Evolutionary conservation across 2,797 vertebrate species (phyloP).

Genomic region (Hoplostethus atlanticus): DNA sequence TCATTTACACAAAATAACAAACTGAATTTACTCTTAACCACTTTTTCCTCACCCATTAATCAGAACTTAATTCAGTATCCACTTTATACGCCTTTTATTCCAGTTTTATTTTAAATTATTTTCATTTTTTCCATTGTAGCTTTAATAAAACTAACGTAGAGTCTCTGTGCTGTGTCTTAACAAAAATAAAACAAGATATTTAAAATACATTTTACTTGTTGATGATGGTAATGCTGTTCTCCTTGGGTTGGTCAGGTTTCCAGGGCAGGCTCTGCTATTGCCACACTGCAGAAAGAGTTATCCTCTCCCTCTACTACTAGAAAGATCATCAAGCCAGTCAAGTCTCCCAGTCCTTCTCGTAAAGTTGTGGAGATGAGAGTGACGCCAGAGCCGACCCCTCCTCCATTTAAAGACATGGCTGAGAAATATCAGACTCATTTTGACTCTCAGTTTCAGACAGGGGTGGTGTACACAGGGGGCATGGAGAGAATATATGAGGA

Average conservation of each 20-base stretch:
- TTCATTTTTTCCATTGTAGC: slow-evolving; percentile 24
- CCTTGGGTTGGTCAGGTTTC: slow-evolving; percentile 90
- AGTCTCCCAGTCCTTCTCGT: slow-evolving; percentile 87
- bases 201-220: not conserved
- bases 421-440: slow-evolving; percentile 82
- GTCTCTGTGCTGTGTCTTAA: slow-evolving; percentile 10
- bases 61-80: slow-evolving; percentile 20
- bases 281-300: slow-evolving; percentile 92
- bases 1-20: slow-evolving; percentile 40
- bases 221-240: slow-evolving; percentile 70
- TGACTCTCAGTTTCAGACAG: slow-evolving; percentile 83
- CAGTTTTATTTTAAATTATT: slow-evolving; percentile 1
- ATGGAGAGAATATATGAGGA: slow-evolving; percentile 83
- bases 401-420: slow-evolving; percentile 86
- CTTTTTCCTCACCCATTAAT: slow-evolving; percentile 37
- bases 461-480: slow-evolving; percentile 75
- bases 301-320: slow-evolving; percentile 83
- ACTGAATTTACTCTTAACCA: slow-evolving; percentile 30
- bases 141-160: slow-evolving; percentile 39
- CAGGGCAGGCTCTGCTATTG: slow-evolving; percentile 92
- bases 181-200: slow-evolving; percentile 6
- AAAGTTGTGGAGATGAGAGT: slow-evolving; percentile 82
- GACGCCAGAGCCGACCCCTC: slow-evolving; percentile 81
- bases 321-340: slow-evolving; percentile 94
- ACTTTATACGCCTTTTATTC: slow-evolving; percentile 4